These are phyloP conservation scores for Corapipo altera DNA, from an alignment of 2,113 vertebrate genomes.

Conservation along the genomic window DNA sequence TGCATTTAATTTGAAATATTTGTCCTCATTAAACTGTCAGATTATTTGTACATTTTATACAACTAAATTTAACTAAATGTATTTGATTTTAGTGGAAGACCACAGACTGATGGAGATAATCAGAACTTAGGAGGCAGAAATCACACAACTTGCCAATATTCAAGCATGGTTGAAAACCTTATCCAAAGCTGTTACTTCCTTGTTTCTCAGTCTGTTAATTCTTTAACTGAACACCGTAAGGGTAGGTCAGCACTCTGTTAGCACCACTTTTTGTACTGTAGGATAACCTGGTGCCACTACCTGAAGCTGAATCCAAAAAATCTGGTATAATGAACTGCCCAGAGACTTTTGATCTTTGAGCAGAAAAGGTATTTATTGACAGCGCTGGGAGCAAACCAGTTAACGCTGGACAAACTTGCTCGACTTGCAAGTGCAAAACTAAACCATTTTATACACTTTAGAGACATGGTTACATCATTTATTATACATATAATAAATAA, in stretches of 20 bases:
- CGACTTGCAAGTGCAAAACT: too few relatives aligned
- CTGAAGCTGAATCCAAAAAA: not conserved
- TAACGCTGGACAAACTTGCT: too few relatives aligned
- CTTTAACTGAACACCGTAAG: not conserved
- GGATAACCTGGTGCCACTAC: not conserved
- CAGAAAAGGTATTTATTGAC: too few relatives aligned
- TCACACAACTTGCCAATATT: not conserved
- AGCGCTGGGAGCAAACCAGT: too few relatives aligned
- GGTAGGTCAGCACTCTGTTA: not conserved
- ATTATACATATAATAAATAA: too few relatives aligned
- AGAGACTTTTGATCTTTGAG: too few relatives aligned
- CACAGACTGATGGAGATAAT: not conserved
- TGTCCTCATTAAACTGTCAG: not conserved
- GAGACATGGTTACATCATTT: too few relatives aligned
- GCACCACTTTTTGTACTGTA: not conserved
- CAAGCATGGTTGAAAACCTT: not conserved
- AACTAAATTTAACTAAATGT: not conserved
- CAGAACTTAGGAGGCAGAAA: not conserved
- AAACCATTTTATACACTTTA: too few relatives aligned
- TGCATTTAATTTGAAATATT: not conserved
- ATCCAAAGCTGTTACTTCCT: not conserved
- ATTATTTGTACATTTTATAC: not conserved
- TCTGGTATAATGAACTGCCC: too few relatives aligned
- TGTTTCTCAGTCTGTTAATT: not conserved
- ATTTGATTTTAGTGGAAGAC: not conserved